Evolutionary conservation across 2,113 vertebrate genomes (phyloP), one percentile per base, ranked within the genome.

Genomic region (Chloroceryle aenea): DNA sequence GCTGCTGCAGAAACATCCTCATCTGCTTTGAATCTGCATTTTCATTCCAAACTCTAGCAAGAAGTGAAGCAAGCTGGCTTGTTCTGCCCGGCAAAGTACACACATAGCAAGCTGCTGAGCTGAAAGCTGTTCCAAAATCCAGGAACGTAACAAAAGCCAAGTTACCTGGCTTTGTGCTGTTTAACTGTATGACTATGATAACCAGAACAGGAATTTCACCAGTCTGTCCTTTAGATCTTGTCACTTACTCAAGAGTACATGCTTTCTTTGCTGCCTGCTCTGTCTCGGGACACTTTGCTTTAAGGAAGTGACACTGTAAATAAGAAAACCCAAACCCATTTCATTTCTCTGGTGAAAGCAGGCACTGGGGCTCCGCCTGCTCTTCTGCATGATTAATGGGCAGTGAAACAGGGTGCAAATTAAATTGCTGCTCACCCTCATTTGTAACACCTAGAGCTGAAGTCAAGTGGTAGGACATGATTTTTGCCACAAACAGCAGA

Each of bases 1-100:
- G 87, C 86, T 92, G 83, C 68, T 64, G 80, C 83, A 93, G 95
- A 96, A 97, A 94, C 88, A 87, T 86, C 73, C 83, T 83, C 96
- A 96, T 96, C 95, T 97, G 96, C 92, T 96, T 95, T 90, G 85
- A 93, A 97, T 96, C 88, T 95, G 48, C 80, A 87, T 89, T 90
- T 93, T 84, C 88, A 89, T 92, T 94, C 69, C 88, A 91, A 96
- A 68, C 48, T 48, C 77, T 53, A 76, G 56, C 55, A 92, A 93
- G 79, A 78, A 92, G 90, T 47, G 75, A 81, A 94, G 68, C 68
- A 80, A 75, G 66, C 80, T 80, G 68, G 64, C 76, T 94, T 86
- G 72, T 59, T 80, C 45, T 82, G 85, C 63, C 90, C 93, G 90
- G 85, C 86, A 90, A 64, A 93, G 15, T 43, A 84, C 36, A 71